Percentiles rank a stretch among this genome's conserved stretches.
Evolutionary conservation across 1,140 invertebrate genomes (phyloP).

Genomic region (Psilanteris sp.): DNA sequence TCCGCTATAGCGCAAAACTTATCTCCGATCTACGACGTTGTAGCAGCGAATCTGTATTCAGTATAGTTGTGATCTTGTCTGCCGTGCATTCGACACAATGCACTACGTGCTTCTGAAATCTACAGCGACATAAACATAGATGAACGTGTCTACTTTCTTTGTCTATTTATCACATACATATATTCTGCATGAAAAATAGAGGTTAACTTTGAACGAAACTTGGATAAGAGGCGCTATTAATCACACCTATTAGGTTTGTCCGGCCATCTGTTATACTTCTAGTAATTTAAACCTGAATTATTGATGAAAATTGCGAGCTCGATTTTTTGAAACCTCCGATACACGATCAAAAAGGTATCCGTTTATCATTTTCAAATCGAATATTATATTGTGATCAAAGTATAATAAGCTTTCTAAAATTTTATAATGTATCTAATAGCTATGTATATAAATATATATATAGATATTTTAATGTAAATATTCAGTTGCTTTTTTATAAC

Average conservation of each 20-base stretch:
- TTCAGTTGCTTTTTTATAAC: too few species aligned
- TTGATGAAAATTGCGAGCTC: not conserved
- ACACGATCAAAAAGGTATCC: too few species aligned
- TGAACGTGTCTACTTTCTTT: constrained; percentile 22
- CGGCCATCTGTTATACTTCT: constrained; percentile 36
- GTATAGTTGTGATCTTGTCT: constrained; percentile 44
- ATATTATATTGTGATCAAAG: too few species aligned
- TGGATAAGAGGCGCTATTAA: constrained; percentile 48
- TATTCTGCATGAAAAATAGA: constrained; percentile 48
- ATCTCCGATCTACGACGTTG: constrained; percentile 49
- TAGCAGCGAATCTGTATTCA: constrained; percentile 14
- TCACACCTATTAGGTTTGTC: constrained; percentile 37
- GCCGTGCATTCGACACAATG: constrained; percentile 23
- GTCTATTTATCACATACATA: constrained; percentile 28
- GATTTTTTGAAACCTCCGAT: too few species aligned
- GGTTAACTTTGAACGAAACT: constrained; percentile 27
- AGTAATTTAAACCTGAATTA: constrained; percentile 32
- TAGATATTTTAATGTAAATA: too few species aligned
- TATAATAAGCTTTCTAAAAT: too few species aligned
- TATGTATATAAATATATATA: too few species aligned
- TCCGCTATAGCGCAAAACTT: constrained; percentile 19
- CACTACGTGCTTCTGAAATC: constrained; percentile 43
- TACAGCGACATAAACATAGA: constrained; percentile 25
- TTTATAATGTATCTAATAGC: too few species aligned
- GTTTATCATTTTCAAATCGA: too few species aligned